Percentiles rank a stretch among this genome's conserved stretches.
Conservation (phyloP, 2,113 vertebrate genomes). For the Platichthys flesus region DNA sequence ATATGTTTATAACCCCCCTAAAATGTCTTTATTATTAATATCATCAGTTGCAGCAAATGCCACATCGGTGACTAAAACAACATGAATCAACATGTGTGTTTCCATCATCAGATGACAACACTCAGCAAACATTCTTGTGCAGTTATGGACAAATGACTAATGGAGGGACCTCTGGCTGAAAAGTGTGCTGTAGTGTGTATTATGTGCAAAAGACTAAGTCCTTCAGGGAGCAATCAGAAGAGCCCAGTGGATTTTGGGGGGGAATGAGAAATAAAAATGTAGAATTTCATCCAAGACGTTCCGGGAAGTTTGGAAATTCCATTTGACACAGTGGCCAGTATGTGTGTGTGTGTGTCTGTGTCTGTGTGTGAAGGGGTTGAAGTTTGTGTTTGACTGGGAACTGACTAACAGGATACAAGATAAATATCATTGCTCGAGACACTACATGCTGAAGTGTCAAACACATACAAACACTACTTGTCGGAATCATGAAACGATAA, state of each 20-base stretch:
- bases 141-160: conserved; percentile 54
- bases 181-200: background rate
- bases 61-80: conserved; percentile 36
- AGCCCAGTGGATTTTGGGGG: conserved; percentile 55
- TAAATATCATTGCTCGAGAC: conserved; percentile 57
- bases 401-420: conserved; percentile 66
- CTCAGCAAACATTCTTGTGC: conserved; percentile 33
- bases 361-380: conserved; percentile 11
- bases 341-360: conserved; percentile 32
- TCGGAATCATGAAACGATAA: conserved; percentile 45
- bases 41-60: conserved; percentile 14
- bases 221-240: conserved; percentile 50
- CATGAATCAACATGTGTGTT: conserved; percentile 46
- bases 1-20: background rate
- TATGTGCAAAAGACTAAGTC: conserved; percentile 11
- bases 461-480: conserved; percentile 48
- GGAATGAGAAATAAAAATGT: conserved; percentile 65
- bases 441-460: conserved; percentile 53
- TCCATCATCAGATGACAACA: conserved; percentile 43
- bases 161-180: conserved; percentile 10
- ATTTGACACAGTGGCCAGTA: conserved; percentile 65
- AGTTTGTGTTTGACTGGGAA: conserved; percentile 17
- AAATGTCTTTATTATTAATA: conserved; percentile 2
- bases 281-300: conserved; percentile 74
- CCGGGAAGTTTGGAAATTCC: conserved; percentile 80